Conservation (phyloP, 2,888 invertebrate species). For the Ectemnius lituratus region DNA sequence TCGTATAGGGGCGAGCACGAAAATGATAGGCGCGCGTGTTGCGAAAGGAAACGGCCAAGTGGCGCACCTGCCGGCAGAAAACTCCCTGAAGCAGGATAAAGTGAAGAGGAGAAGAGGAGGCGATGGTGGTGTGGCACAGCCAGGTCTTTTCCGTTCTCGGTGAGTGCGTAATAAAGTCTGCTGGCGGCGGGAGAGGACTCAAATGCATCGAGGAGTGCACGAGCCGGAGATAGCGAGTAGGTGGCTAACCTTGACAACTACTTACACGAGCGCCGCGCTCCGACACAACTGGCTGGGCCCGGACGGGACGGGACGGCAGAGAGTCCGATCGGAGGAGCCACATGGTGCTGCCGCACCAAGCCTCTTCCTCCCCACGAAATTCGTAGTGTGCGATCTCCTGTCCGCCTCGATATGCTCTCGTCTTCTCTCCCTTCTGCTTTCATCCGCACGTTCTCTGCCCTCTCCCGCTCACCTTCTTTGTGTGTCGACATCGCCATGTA, state of each 20-base stretch:
- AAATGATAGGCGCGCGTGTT: no score
- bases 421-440: slow-evolving; percentile 23
- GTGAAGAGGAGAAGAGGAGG: no score
- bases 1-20: no score
- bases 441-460: background rate
- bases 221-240: slow-evolving; percentile 60
- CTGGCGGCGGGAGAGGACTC: slow-evolving; percentile 48
- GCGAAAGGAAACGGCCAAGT: no score
- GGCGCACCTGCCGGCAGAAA: no score
- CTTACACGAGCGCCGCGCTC: slow-evolving; percentile 41
- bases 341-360: slow-evolving; percentile 25
- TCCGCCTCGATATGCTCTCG: background rate
- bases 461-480: slow-evolving; percentile 7
- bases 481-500: slow-evolving; percentile 25
- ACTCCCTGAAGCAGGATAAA: no score
- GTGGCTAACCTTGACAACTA: slow-evolving; percentile 72
- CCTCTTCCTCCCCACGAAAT: slow-evolving; percentile 12
- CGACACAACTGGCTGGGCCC: slow-evolving; percentile 5
- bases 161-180: slow-evolving; percentile 55
- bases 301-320: background rate
- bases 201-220: slow-evolving; percentile 53
- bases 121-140: background rate
- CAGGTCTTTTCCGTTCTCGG: slow-evolving; percentile 37
- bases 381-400: slow-evolving; percentile 4
- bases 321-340: background rate